phyloP scores from a whole-genome alignment of 2,113 vertebrate species.

The Chloebia gouldiae region DNA sequence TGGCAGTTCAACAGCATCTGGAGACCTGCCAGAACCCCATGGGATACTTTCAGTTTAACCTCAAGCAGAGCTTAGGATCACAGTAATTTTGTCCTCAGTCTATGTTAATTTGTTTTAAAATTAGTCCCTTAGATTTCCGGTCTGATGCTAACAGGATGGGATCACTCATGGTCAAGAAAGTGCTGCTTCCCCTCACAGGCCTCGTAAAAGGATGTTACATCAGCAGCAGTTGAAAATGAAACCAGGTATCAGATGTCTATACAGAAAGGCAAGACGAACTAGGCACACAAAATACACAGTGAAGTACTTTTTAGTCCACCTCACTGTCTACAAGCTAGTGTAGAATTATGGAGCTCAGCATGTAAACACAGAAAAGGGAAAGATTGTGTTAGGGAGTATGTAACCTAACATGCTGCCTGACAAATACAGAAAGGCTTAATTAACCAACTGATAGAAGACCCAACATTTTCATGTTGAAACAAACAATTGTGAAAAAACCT shows the following conservation, averaged over 20 bases:
- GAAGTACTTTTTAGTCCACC: not conserved
- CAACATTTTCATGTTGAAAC: not conserved
- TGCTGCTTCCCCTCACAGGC: not conserved
- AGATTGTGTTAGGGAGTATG: rapidly evolving
- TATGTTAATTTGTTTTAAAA: not conserved
- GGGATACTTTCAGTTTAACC: not conserved
- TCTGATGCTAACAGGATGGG: not conserved
- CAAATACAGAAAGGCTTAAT: not conserved
- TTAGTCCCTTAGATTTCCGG: not conserved
- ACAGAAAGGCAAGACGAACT: not conserved
- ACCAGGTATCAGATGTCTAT: not conserved
- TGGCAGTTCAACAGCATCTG: not conserved
- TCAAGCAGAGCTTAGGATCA: not conserved
- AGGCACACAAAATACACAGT: not conserved
- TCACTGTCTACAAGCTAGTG: not conserved
- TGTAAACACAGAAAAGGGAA: not conserved
- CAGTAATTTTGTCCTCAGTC: not conserved
- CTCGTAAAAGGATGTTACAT: not conserved
- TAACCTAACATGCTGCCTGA: not conserved
- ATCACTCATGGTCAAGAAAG: not conserved
- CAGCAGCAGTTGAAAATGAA: not conserved
- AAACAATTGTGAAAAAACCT: not conserved
- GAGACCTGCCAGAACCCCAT: not conserved
- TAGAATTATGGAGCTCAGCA: not conserved
- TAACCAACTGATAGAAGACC: not conserved